A percentile compares a stretch with the other conserved stretches of the same genome.
Evolutionary conservation across 2,888 invertebrate genomes (phyloP).

Genomic region (Mesochorus sp.): DNA sequence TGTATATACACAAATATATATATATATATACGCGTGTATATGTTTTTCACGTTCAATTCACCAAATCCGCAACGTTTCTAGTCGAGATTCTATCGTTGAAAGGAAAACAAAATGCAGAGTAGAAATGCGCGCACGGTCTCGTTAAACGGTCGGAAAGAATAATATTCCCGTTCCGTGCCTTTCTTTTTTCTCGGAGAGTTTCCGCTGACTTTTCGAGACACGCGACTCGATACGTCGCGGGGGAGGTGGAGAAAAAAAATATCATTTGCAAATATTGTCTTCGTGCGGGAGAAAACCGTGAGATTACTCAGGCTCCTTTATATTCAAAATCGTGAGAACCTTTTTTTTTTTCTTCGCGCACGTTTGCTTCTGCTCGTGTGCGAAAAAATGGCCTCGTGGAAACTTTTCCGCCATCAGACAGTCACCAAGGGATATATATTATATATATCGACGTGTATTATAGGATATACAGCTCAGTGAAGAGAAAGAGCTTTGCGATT

Average conservation of each 20-base stretch:
- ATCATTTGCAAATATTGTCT: constrained; percentile 42
- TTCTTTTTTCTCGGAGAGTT: neutral
- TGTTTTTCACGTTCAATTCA: no score
- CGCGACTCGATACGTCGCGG: constrained; percentile 5
- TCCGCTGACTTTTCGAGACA: constrained; percentile 16
- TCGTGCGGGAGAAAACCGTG: constrained; percentile 4
- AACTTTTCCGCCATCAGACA: neutral
- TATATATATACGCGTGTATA: no score
- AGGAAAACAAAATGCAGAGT: no score
- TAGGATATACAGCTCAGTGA: constrained; percentile 5
- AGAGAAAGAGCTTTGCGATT: constrained; percentile 49
- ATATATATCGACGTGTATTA: constrained; percentile 9
- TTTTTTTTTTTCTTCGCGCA: constrained; percentile 7
- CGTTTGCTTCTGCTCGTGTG: neutral
- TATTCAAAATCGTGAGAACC: neutral
- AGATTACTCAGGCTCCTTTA: constrained; percentile 20
- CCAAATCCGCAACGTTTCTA: neutral
- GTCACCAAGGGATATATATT: neutral
- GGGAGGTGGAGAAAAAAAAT: neutral
- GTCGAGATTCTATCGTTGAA: neutral
- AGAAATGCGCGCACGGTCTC: neutral
- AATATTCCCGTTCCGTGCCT: constrained; percentile 16
- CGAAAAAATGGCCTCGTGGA: constrained; percentile 17
- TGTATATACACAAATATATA: no score
- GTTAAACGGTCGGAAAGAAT: neutral